A percentile compares a stretch with the other conserved stretches of the same genome.
phyloP scores from a whole-genome alignment of 2,888 invertebrate genomes.

The Nomada flava region DNA sequence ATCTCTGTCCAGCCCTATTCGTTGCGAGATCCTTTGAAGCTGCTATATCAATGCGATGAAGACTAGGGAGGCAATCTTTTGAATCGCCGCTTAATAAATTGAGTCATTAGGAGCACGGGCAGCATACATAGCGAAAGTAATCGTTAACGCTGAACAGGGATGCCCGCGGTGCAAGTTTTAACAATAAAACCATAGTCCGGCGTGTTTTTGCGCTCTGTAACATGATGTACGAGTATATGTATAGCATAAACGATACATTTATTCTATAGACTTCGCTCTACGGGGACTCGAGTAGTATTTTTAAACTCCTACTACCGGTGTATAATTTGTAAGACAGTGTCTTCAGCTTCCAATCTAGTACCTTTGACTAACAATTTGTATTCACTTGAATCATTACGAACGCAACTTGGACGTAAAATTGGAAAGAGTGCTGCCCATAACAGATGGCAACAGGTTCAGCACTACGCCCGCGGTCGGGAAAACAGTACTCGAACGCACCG shows the following conservation, averaged over 20 bases:
- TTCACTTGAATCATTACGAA: not conserved
- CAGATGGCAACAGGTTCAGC: not conserved
- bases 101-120: constrained; percentile 48
- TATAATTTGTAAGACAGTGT: not conserved
- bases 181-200: constrained; percentile 34
- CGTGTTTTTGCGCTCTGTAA: constrained; percentile 25
- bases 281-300: constrained; percentile 1
- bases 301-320: not conserved
- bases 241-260: not conserved
- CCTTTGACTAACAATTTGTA: not conserved
- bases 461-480: constrained; percentile 12
- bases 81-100: constrained; percentile 60
- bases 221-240: constrained; percentile 20
- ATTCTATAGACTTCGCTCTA: not conserved
- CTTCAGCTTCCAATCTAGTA: not conserved
- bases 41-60: constrained; percentile 52
- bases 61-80: constrained; percentile 38
- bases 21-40: constrained; percentile 36
- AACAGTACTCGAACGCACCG: constrained; percentile 8
- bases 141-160: constrained; percentile 6
- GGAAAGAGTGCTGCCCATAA: not conserved
- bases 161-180: constrained; percentile 5
- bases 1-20: constrained; percentile 40
- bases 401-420: not conserved
- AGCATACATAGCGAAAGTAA: constrained; percentile 46